A percentile compares a stretch with the other conserved stretches of the same genome.
Evolutionary conservation across 2,797 vertebrate species (phyloP).

Genomic region (Etheostoma perlongum): DNA sequence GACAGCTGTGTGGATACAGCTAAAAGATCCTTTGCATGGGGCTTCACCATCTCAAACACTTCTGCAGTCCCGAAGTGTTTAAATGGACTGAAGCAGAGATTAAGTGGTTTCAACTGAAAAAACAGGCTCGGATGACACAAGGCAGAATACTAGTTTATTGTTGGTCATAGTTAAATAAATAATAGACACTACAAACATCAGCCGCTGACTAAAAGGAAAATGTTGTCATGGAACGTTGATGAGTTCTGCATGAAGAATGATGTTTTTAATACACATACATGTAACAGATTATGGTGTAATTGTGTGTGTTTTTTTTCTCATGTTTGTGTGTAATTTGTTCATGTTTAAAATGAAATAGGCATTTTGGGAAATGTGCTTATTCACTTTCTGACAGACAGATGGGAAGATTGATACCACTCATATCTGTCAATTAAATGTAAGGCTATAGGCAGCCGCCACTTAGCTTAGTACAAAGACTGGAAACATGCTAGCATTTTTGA

Average conservation of each 20-base stretch:
- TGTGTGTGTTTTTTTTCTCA: neutral
- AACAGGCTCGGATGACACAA: conserved; percentile 46
- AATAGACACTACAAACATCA: conserved; percentile 35
- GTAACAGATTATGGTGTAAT: conserved; percentile 13
- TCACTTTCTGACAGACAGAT: neutral
- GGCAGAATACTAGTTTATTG: conserved; percentile 42
- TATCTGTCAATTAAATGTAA: neutral
- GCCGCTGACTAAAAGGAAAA: conserved; percentile 25
- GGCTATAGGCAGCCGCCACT: neutral
- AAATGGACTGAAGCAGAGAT: conserved; percentile 62
- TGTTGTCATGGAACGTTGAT: conserved; percentile 26
- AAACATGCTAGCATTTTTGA: neutral
- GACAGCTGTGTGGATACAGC: conserved; percentile 42
- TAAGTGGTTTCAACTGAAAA: conserved; percentile 61
- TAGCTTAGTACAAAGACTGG: conserved; percentile 3
- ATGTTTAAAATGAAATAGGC: neutral
- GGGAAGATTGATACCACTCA: neutral
- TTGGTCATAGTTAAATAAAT: conserved; percentile 48
- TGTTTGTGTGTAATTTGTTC: neutral
- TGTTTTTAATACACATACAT: conserved; percentile 17
- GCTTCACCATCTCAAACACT: conserved; percentile 27
- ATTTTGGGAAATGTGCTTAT: conserved; percentile 4
- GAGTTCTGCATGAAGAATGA: conserved; percentile 21
- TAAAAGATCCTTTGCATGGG: conserved; percentile 24
- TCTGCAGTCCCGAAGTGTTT: conserved; percentile 45